A percentile compares a stretch with the other conserved stretches of the same genome.
phyloP scores from a whole-genome alignment of 2,113 vertebrate species.

The Naja naja region DNA sequence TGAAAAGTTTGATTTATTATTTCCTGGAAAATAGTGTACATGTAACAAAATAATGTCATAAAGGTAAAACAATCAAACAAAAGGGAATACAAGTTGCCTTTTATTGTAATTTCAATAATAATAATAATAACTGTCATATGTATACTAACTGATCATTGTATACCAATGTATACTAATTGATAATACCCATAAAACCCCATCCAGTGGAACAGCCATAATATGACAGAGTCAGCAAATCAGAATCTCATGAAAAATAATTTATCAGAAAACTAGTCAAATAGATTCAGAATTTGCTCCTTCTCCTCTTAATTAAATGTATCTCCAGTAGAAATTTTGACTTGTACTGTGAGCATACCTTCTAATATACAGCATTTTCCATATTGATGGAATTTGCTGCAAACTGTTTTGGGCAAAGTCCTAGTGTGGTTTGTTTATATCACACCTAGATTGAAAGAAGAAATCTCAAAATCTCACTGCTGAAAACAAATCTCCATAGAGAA shows the following conservation, averaged over 20 bases:
- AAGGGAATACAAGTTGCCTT: background rate
- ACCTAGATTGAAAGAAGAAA: too few relatives aligned
- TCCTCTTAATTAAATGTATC: background rate
- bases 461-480: background rate
- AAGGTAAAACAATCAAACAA: background rate
- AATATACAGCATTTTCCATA: background rate
- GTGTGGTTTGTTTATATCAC: background rate
- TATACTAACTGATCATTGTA: background rate
- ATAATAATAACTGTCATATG: background rate
- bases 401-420: background rate
- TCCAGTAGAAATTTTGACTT: background rate
- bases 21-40: background rate
- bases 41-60: background rate
- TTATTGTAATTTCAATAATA: background rate
- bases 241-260: background rate
- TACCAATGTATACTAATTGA: background rate
- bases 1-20: background rate
- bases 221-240: background rate
- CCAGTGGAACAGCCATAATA: background rate
- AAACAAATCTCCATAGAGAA: background rate
- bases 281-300: background rate
- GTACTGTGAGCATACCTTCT: background rate
- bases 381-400: background rate
- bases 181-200: background rate
- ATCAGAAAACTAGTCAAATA: background rate